Base-by-base conservation (phyloP, 2,113 vertebrate genomes). In the Panthera uncia region DNA sequence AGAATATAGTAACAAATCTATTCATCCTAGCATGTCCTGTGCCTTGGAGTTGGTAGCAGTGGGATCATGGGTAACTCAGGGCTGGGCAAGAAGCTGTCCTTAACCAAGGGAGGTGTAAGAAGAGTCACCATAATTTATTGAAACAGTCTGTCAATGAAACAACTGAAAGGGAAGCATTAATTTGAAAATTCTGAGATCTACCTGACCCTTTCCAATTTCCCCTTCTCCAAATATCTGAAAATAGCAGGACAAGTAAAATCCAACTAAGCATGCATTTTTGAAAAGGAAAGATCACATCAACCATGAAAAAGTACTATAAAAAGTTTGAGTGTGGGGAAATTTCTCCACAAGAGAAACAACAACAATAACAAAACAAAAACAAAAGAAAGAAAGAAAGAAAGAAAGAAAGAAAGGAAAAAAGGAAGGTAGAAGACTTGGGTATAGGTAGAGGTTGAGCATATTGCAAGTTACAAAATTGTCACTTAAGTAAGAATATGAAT, bases 41-140 rank as follows among this genome's bases (percentile, higher is more conserved):
- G 14, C 2, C 31, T 41, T 48, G 68, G 27, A 48, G 50, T 81
- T 7, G 48, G 23, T 19, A 85, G 65, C 29, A 15, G 45, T 21
- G 14, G 83, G 6, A 4, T 84, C 19, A 14, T 25, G 15, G 33
- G 3, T 48, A 48, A 80, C 52, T 76, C 38, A 52, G 18, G 9
- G 16, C 29, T 78, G 73, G 38, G 63, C 65, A 57, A 38, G 21
- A 87, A 81, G 66, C 16, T 2, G 2, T 68, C 25, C 18, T 82
- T 68, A 65, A 83, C 7, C 8, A 55, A 36, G 0, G 33, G 19
- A 76, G 21, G 38, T 38, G 2, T 11, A 18, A 18, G 4, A 55
- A 29, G 7, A 33, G 11, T 0, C 4, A 13, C 7, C 23, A 18
- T 5, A 15, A 68, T 36, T 7, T 48, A n/a, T 1, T n/a, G 55